phyloP scores from a whole-genome alignment of 2,888 invertebrate genomes.

The Protula sp. region DNA sequence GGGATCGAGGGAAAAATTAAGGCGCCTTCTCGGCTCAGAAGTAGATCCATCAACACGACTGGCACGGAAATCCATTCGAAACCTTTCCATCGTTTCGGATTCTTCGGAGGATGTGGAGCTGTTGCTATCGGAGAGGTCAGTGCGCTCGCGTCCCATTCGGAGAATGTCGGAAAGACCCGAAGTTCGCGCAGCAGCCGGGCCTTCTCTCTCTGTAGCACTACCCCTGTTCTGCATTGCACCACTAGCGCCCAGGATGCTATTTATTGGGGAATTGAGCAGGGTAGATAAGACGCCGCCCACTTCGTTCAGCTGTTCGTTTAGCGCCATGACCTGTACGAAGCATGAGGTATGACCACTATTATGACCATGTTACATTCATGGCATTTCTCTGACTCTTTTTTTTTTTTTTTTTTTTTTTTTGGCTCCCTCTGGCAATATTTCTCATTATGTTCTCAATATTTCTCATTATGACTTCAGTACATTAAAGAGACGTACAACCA shows the following conservation, averaged over 20 bases:
- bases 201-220: background rate
- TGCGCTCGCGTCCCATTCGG: background rate
- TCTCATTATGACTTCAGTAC: too few species aligned
- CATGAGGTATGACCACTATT: too few species aligned
- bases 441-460: too few species aligned
- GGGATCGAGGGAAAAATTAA: background rate
- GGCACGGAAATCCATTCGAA: background rate
- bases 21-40: background rate
- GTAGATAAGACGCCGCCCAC: conserved; percentile 20
- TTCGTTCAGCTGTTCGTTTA: conserved; percentile 25
- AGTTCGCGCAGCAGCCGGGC: background rate
- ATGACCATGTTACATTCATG: too few species aligned
- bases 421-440: too few species aligned
- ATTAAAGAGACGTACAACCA: too few species aligned
- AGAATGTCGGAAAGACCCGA: too few species aligned
- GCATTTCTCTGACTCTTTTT: too few species aligned
- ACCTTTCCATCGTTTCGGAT: background rate
- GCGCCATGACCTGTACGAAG: conserved; percentile 5
- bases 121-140: background rate
- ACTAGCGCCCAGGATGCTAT: background rate
- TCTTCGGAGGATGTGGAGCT: background rate
- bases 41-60: background rate
- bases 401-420: too few species aligned
- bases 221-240: background rate
- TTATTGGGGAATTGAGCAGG: conserved; percentile 13